phyloP scores from a whole-genome alignment of 2,797 vertebrate species.

The Anisognathus igniventris region DNA sequence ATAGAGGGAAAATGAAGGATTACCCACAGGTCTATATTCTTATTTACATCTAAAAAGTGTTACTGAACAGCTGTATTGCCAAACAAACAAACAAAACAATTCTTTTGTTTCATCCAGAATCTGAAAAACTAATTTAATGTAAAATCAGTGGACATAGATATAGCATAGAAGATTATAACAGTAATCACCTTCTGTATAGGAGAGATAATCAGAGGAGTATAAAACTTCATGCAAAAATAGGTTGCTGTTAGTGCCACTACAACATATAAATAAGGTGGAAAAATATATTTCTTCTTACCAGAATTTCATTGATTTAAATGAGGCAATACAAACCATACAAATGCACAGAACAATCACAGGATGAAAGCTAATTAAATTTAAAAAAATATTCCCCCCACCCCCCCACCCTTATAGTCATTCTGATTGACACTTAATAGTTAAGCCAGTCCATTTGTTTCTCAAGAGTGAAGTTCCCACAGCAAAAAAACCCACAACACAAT shows the following conservation, averaged over 20 bases:
- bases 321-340: slow-evolving; percentile 51
- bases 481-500: slow-evolving; percentile 47
- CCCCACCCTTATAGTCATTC: not conserved
- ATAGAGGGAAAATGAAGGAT: not conserved
- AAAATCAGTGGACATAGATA: not conserved
- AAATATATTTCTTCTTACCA: not conserved
- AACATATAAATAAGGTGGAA: not conserved
- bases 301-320: slow-evolving; percentile 58
- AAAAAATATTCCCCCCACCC: not conserved
- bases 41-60: not conserved
- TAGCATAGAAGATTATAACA: not conserved
- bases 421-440: slow-evolving; percentile 80
- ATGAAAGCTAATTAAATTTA: slow-evolving; percentile 71
- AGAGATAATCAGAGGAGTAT: not conserved
- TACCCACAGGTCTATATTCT: not conserved
- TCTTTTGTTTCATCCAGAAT: not conserved
- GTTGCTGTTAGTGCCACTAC: not conserved
- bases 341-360: slow-evolving; percentile 7
- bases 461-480: slow-evolving; percentile 63
- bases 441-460: slow-evolving; percentile 70
- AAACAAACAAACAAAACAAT: not conserved
- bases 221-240: slow-evolving; percentile 17
- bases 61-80: not conserved
- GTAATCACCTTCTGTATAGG: not conserved
- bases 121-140: not conserved